Percentiles rank a stretch among this genome's conserved stretches.
These are phyloP conservation scores for Calyptommatus sinebrachiatus DNA, from an alignment of 2,113 vertebrate species.

Conservation along the genomic window DNA sequence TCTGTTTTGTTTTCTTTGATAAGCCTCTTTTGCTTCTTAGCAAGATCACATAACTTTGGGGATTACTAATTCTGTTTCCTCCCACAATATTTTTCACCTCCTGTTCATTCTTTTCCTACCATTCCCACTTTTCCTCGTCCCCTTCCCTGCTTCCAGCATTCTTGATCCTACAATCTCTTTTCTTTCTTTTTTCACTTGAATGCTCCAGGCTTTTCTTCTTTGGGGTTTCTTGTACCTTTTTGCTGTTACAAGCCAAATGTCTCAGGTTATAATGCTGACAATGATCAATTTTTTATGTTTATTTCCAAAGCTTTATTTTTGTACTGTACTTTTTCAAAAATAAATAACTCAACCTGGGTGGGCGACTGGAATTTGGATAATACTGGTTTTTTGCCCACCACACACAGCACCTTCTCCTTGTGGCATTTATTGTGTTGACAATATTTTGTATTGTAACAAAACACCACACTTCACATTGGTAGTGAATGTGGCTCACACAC, in stretches of 20 bases:
- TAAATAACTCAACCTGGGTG: constrained; percentile 24
- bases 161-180: constrained; percentile 7
- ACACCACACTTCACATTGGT: not conserved
- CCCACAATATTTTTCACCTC: constrained; percentile 13
- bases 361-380: constrained; percentile 14
- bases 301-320: constrained; percentile 74
- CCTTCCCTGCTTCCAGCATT: constrained; percentile 14
- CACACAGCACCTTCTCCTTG: constrained; percentile 7
- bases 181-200: constrained; percentile 20
- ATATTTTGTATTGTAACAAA: not conserved
- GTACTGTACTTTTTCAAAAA: constrained; percentile 50
- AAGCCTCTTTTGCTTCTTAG: constrained; percentile 30
- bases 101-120: not conserved
- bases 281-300: constrained; percentile 64
- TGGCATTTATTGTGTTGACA: constrained; percentile 8
- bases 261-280: constrained; percentile 68
- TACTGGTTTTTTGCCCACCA: not conserved
- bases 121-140: constrained; percentile 31
- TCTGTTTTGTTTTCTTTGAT: constrained; percentile 1
- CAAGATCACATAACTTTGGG: constrained; percentile 23
- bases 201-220: constrained; percentile 40
- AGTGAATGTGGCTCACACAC: constrained; percentile 6
- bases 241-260: constrained; percentile 75
- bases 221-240: constrained; percentile 57
- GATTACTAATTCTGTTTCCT: constrained; percentile 44